Base-by-base conservation (phyloP, 2,888 invertebrate genomes). In the Ditula angustiorana region DNA sequence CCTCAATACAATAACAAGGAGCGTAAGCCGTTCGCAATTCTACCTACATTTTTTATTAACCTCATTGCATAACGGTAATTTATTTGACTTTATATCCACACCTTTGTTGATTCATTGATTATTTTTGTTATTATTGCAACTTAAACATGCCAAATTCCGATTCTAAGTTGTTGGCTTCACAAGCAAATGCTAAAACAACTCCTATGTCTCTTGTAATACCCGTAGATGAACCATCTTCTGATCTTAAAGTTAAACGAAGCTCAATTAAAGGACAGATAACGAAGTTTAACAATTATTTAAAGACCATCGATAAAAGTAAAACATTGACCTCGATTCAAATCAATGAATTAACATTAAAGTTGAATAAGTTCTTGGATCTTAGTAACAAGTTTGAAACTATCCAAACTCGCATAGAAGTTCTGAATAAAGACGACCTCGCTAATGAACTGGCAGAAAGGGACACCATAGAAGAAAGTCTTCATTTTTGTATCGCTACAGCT, bases 331-430 rank as follows among this genome's bases (percentile, higher is more conserved):
- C 37, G 5, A 37, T 37, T 37, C 37, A 37, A 37, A n/a, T 37
- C 37, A 37, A 37, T 37, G n/a, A 37, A n/a, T 37, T 37, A 37
- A 37, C n/a, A 13, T 5, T 37, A 37, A 37, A 37, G 37, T 37
- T 37, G 13, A 13, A 37, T n/a, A n/a, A 37, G 8, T 37, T 37
- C 8, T 5, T 37, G 10, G 37, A 37, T 2, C 37, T 37, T 16
- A 13, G 13, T 16, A n/a, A 37, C 5, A 37, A 13, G n/a, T 37
- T 37, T 37, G 37, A 37, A 3, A 37, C 8, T 3, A 37, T 37
- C 2, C 13, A 37, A 37, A 37, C 37, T 37, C 37, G 37, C 5
- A 37, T 37, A 16, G 37, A 37, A 37, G 37, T 37, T 2, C 5
- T 37, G 37, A 37, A 37, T 37, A 16, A 37, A 5, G n/a, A 4